A percentile compares a stretch with the other conserved stretches of the same genome.
Conservation (phyloP, 2,797 vertebrate genomes). For the Florisuga fusca region DNA sequence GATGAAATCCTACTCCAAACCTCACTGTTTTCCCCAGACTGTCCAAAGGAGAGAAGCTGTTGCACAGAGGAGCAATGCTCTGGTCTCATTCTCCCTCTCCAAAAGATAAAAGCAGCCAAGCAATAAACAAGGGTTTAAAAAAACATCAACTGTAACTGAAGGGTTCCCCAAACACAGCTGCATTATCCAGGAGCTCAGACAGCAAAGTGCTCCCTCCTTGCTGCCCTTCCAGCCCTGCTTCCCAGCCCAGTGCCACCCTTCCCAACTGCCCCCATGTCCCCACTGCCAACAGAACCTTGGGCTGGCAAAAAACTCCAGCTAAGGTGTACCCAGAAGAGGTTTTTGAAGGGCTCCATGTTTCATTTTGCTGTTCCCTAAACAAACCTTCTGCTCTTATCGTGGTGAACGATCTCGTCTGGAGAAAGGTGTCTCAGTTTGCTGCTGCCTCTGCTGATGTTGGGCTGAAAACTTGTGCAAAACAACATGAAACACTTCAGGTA, state of each 20-base stretch:
- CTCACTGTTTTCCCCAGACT: neutral
- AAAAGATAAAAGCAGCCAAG: neutral
- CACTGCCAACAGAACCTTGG: neutral
- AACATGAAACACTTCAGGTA: neutral
- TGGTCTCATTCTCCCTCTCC: neutral
- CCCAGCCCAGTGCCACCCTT: neutral
- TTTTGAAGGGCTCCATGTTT: neutral
- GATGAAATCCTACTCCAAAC: neutral
- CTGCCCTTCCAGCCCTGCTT: neutral
- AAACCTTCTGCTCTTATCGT: rapidly evolving
- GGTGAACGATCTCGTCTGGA: rapidly evolving
- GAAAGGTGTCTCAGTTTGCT: neutral
- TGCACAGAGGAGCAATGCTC: neutral
- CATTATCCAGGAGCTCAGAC: neutral
- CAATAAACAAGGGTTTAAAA: conserved; percentile 5
- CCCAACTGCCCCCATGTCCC: rapidly evolving
- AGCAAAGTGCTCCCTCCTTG: rapidly evolving
- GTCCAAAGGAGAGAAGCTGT: neutral
- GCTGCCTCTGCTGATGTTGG: rapidly evolving
- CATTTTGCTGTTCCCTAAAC: neutral
- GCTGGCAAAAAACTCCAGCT: neutral
- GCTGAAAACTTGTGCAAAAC: neutral
- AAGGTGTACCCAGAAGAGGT: neutral
- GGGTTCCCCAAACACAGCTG: conserved; percentile 18
- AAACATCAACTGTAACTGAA: neutral